Evolutionary conservation across 1,140 invertebrate genomes (phyloP), one percentile per base, ranked within the genome.

Genomic region (Trachelipus rathkii): DNA sequence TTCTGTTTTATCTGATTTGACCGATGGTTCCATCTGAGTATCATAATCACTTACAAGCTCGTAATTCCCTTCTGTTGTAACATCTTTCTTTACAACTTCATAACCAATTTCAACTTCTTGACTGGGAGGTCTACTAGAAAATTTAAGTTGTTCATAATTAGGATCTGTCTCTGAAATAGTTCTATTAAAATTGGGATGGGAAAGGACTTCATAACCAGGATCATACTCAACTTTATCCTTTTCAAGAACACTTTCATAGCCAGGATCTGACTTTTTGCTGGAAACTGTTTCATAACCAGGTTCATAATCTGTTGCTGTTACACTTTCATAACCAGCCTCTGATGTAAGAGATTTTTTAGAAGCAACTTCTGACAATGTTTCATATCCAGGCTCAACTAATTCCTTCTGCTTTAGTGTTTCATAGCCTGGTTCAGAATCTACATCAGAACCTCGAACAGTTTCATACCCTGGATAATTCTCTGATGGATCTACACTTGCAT

Each of bases 131-230:
- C 74, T 73, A 50, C 77, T 77, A 10, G 76, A 67, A 53, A 80
- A 80, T 21, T 80, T 80, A 5, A 80, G 74, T 21, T 80, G 79
- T 23, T 80, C 79, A 72, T 80, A 80, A 53, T 80, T 80, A 21
- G 79, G 77, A 60, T 80, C 79, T 53, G 74, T 67, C 66, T 80
- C 79, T 9, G 79, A 80, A 10, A 72, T 73, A 13, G 79, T 77
- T 33, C 79, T 72, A 46, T 50, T 44, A 60, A 72, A 71, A 45
- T 70, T 69, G 44, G 68, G 23, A 44, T 75, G 45, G 33, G 76
- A 74, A 45, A 74, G 71, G 23, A 77, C 43, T 45, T 80, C 79
- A 71, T 80, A 80, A 4, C 79, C 79, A 21, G 79, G 79, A 44
- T 80, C 79, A 73, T 72, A 73, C 46, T 76, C 76, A 53, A 46